Conservation (phyloP, 2,113 vertebrate genomes). For the Tricholaema leucomelas region DNA sequence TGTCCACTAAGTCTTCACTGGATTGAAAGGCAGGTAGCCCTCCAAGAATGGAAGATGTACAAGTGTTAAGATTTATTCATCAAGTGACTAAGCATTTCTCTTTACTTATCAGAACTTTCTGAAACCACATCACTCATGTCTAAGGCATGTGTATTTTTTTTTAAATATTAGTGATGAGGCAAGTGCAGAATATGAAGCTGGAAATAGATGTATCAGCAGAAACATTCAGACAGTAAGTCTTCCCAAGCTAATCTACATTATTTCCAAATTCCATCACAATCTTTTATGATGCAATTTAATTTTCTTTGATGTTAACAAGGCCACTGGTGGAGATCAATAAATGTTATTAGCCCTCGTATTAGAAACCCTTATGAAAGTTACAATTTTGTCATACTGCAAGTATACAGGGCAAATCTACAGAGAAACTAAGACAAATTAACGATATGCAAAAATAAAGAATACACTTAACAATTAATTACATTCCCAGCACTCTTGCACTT, state of each 20-base stretch:
- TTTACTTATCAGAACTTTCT: not conserved
- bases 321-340: not conserved
- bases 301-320: not conserved
- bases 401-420: not conserved
- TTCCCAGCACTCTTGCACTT: not conserved
- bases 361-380: not conserved
- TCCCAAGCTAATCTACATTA: not conserved
- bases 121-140: accelerated
- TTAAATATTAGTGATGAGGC: no score
- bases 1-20: not conserved
- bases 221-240: not conserved
- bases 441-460: not conserved
- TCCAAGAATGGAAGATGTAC: accelerated
- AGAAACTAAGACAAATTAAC: not conserved
- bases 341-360: not conserved
- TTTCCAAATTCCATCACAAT: not conserved
- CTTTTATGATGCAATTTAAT: accelerated
- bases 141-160: accelerated
- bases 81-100: not conserved
- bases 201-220: not conserved
- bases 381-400: not conserved
- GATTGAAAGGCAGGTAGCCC: not conserved
- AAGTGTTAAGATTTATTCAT: not conserved
- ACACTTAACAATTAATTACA: not conserved
- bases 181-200: no score